These are phyloP conservation scores for Hyperoplus lanceolatus DNA, from an alignment of 2,797 vertebrate genomes.

Conservation along the genomic window DNA sequence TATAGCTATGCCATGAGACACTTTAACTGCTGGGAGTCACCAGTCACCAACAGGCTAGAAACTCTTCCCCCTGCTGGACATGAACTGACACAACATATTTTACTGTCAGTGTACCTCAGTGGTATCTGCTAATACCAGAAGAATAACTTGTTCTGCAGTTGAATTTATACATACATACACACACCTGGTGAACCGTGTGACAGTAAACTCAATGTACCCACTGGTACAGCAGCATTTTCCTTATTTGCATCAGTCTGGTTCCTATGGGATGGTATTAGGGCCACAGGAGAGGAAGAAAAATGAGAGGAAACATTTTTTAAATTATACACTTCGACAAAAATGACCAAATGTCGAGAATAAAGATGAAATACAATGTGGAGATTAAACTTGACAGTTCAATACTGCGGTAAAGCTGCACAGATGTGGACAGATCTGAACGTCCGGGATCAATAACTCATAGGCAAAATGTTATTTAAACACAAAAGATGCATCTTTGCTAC, in stretches of 20 bases:
- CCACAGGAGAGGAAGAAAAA: too few relatives aligned
- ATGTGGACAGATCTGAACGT: too few relatives aligned
- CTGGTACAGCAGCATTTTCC: conserved; percentile 19
- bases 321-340: too few relatives aligned
- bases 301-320: too few relatives aligned
- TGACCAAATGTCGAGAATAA: too few relatives aligned
- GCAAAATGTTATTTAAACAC: too few relatives aligned
- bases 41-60: conserved; percentile 4
- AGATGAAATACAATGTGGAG: too few relatives aligned
- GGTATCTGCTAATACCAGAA: background rate
- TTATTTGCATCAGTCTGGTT: conserved; percentile 24
- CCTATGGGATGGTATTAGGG: too few relatives aligned
- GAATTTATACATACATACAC: background rate
- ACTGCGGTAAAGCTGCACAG: too few relatives aligned
- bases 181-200: background rate
- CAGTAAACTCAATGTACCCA: background rate
- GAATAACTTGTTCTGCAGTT: background rate
- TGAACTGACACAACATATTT: conserved; percentile 15
- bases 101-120: background rate
- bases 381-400: too few relatives aligned
- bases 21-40: conserved; percentile 31
- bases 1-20: conserved; percentile 16
- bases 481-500: too few relatives aligned
- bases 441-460: too few relatives aligned
- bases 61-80: conserved; percentile 64